These are phyloP conservation scores for Hormiphora californensis DNA, from an alignment of 37 sponge, comb jelly and placozoan genomes.

Conservation along the genomic window DNA sequence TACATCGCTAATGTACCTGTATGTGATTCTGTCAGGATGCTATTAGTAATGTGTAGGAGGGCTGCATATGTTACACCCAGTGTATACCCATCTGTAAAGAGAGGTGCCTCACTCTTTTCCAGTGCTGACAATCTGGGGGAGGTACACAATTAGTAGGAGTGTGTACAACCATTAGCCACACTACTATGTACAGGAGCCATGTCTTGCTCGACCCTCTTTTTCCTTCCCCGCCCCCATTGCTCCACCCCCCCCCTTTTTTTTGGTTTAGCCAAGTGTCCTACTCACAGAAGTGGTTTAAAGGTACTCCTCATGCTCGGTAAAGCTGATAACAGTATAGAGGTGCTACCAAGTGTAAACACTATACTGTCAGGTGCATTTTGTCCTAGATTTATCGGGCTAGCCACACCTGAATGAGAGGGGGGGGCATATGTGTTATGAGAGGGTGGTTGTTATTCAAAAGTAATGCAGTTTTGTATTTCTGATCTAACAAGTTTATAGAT, in stretches of 20 bases:
- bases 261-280: too few species aligned
- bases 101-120: conserved; percentile 73
- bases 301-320: conserved; percentile 11
- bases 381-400: neutral
- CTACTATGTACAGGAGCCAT: too few species aligned
- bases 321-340: conserved; percentile 10
- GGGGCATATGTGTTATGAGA: too few species aligned
- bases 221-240: too few species aligned
- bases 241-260: too few species aligned
- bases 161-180: too few species aligned
- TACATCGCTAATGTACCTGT: too few species aligned
- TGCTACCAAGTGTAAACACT: neutral
- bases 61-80: conserved; percentile 69
- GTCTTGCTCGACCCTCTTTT: too few species aligned
- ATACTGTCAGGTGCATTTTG: conserved; percentile 20
- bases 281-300: conserved; percentile 23
- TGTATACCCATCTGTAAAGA: conserved; percentile 64
- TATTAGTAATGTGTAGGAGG: conserved; percentile 65
- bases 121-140: conserved; percentile 70
- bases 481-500: too few species aligned
- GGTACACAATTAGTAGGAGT: too few species aligned
- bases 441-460: too few species aligned
- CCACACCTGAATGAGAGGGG: conserved; percentile 16
- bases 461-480: too few species aligned
- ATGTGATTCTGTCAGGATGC: conserved; percentile 54